These are phyloP conservation scores for Galago senegalensis DNA, from an alignment of 2,797 vertebrate species.

Conservation along the genomic window DNA sequence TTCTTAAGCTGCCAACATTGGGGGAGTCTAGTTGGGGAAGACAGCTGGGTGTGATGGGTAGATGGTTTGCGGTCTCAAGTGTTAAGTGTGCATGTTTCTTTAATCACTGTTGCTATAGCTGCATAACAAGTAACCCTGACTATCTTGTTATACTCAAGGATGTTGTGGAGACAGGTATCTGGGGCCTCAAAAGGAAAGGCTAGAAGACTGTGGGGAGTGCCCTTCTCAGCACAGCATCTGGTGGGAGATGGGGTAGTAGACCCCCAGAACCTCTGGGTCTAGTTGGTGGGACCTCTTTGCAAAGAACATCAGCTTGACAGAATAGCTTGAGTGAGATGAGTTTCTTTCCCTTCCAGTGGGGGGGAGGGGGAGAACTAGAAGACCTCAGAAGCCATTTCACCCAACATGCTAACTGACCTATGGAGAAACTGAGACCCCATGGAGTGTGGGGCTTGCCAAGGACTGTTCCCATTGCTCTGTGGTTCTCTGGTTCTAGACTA, in stretches of 20 bases:
- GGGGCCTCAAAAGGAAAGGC: not conserved
- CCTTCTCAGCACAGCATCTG: not conserved
- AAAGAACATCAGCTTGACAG: not conserved
- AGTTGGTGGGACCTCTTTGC: not conserved
- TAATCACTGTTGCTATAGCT: not conserved
- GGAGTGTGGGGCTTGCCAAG: not conserved
- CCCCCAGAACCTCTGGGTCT: not conserved
- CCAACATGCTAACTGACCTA: not conserved
- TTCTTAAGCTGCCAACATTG: not conserved
- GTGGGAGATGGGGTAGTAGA: not conserved
- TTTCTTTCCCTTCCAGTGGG: not conserved
- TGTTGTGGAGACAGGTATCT: not conserved
- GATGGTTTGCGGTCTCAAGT: not conserved
- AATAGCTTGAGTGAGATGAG: not conserved
- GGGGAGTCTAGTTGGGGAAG: not conserved
- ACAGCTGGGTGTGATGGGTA: not conserved
- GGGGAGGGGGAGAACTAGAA: not conserved
- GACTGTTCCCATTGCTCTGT: not conserved
- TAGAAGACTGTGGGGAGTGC: not conserved
- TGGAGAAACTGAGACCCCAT: not conserved
- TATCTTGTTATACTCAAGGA: not conserved
- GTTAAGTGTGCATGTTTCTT: not conserved
- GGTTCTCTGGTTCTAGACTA: not conserved
- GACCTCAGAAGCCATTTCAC: not conserved
- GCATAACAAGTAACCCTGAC: not conserved